A percentile compares a stretch with the other conserved stretches of the same genome.
These are phyloP conservation scores for Dendrocincla tyrannina DNA, from an alignment of 2,797 vertebrate species.

Conservation along the genomic window DNA sequence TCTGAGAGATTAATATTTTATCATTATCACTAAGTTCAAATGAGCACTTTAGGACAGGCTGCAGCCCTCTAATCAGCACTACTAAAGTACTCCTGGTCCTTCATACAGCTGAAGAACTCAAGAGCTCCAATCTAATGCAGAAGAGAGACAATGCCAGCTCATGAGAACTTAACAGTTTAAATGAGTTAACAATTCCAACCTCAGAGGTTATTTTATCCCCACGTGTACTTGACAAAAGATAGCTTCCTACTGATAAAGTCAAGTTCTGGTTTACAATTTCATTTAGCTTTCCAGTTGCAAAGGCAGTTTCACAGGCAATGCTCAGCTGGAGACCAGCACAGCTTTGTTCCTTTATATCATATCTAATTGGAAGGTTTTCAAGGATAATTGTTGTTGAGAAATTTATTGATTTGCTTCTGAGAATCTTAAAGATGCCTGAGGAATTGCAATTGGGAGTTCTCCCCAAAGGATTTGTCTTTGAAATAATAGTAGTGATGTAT, in stretches of 20 bases:
- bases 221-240: not conserved
- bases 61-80: not conserved
- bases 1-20: not conserved
- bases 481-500: not conserved
- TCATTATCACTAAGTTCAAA: not conserved
- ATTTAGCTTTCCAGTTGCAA: slow-evolving; percentile 10
- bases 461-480: not conserved
- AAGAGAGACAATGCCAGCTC: not conserved
- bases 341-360: slow-evolving; percentile 1
- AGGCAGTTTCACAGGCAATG: not conserved
- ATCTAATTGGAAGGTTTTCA: slow-evolving; percentile 13
- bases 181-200: not conserved
- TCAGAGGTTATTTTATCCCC: not conserved
- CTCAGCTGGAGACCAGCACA: not conserved
- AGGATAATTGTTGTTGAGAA: not conserved
- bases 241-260: not conserved
- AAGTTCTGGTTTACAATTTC: not conserved
- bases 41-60: not conserved
- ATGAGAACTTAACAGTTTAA: not conserved
- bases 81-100: not conserved
- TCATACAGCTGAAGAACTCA: not conserved
- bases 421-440: slow-evolving; percentile 6
- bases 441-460: not conserved
- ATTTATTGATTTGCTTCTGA: slow-evolving; percentile 19
- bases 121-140: not conserved